Evolutionary conservation across 2,888 invertebrate genomes (phyloP), one percentile per base, ranked within the genome.

Genomic region (Sesia apiformis): DNA sequence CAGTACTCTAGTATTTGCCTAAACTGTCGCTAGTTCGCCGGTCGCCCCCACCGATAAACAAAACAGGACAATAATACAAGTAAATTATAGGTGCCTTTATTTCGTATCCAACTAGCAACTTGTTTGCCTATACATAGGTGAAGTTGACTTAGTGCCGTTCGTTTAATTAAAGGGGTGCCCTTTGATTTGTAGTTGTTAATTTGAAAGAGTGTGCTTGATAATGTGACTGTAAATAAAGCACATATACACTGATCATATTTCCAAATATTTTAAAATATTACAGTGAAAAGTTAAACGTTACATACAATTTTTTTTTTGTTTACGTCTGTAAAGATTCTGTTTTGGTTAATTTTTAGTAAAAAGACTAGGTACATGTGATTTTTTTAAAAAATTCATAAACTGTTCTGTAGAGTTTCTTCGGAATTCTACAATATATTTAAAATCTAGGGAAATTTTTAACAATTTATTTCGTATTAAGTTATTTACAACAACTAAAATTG

Each of bases 101-200:
- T 78, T 67, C 67, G 63, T 61, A 63, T 64, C 64, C 67, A 65
- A 64, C 52, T 42, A 41, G n/a, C 68, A 68, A 67, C 69, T 69
- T 78, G 75, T 79, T 79, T 63, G 69, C 68, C 68, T 80, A 76
- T 53, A 43, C 50, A n/a, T 75, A 74, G 77, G 70, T 67, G 71
- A 63, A 74, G 83, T 86, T 84, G 82, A 85, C 85, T 81, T 78
- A 83, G 79, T 78, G 78, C 76, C 67, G 74, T 68, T 75, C 68
- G 74, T 79, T 85, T 84, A 85, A 85, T 86, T 84, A 85, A 80
- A 83, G 79, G 85, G 84, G 86, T 75, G 79, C 69, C 65, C 65
- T 81, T 77, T 84, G 83, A 86, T 85, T 85, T 82, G 82, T 83
- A 67, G 75, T 70, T 64, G 64, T 69, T 70, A 75, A 74, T 74